phyloP scores from a whole-genome alignment of 2,888 invertebrate species.

The Stratiomys singularior region DNA sequence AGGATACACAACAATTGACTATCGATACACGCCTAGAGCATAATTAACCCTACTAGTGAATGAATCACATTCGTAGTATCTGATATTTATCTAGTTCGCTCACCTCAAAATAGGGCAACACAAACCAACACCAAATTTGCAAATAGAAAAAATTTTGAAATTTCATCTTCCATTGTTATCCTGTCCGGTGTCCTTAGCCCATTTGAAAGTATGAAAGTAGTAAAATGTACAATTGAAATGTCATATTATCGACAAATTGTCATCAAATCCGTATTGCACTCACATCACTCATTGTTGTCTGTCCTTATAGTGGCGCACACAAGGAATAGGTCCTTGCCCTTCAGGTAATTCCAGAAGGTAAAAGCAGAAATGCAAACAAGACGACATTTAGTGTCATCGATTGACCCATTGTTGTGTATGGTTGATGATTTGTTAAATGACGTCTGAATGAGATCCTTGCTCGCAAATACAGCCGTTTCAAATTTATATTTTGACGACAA shows the following conservation, averaged over 20 bases:
- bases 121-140: background rate
- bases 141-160: conserved; percentile 14
- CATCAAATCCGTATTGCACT: conserved; percentile 45
- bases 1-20: background rate
- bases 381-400: conserved; percentile 39
- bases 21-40: background rate
- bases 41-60: conserved; percentile 24
- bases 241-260: conserved; percentile 50
- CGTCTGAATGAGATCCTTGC: background rate
- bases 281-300: conserved; percentile 20
- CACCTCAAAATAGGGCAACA: background rate
- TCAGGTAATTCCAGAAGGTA: conserved; percentile 46
- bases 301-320: conserved; percentile 5
- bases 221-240: conserved; percentile 49
- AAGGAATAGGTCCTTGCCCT: conserved; percentile 37
- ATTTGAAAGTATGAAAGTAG: background rate
- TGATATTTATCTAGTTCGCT: background rate
- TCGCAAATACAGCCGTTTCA: conserved; percentile 40
- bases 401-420: conserved; percentile 37
- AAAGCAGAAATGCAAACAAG: conserved; percentile 43
- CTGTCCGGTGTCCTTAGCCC: background rate
- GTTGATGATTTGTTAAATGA: conserved; percentile 25
- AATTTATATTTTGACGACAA: conserved; percentile 39
- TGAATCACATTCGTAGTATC: background rate
- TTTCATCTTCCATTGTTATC: background rate